These are phyloP conservation scores for Murina feae DNA, from an alignment of 2,113 vertebrate species.

Conservation along the genomic window DNA sequence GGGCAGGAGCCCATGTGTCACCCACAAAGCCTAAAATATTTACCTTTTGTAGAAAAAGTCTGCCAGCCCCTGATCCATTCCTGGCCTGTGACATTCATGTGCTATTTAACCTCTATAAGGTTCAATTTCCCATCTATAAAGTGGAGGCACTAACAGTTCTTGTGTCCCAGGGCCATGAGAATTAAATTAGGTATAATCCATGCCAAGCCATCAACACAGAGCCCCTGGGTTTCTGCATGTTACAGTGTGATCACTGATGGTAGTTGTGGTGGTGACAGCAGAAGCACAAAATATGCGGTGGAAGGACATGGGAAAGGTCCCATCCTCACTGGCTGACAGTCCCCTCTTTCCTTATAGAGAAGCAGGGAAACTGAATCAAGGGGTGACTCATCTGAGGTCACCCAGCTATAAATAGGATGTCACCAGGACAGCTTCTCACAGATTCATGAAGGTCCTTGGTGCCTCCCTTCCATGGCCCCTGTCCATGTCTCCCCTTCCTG, in stretches of 20 bases:
- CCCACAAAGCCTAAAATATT: neutral
- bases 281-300: neutral
- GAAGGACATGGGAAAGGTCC: neutral
- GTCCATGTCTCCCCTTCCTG: neutral
- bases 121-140: neutral
- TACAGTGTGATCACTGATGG: neutral
- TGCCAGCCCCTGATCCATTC: neutral
- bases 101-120: neutral
- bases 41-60: neutral
- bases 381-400: neutral
- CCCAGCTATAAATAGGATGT: neutral
- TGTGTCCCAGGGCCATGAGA: neutral
- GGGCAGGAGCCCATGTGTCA: neutral
- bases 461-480: neutral
- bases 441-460: neutral
- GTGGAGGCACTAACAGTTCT: neutral
- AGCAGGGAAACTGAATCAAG: neutral
- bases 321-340: neutral
- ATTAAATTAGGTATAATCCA: too few species aligned
- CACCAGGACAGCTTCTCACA: neutral
- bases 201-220: neutral
- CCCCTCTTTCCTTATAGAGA: neutral
- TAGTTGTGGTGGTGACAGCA: rapidly evolving
- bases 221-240: rapidly evolving
- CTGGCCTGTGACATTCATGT: neutral